phyloP scores from a whole-genome alignment of 2,113 vertebrate species.

The Chamaetylas fuelleborni region DNA sequence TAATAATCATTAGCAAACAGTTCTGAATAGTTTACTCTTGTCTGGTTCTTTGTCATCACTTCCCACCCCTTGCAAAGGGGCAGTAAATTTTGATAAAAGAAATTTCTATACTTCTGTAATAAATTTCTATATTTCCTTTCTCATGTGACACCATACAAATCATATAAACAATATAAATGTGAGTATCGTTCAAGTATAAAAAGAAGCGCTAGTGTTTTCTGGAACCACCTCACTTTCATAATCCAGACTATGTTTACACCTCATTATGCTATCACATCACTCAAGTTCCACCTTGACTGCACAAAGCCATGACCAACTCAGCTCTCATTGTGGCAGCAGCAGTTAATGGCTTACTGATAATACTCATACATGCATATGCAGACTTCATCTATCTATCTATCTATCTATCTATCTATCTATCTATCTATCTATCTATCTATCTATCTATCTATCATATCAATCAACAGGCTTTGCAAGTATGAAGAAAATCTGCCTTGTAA shows the following conservation, averaged over 20 bases:
- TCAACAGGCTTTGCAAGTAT: not conserved
- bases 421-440: too few relatives aligned
- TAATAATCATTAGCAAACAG: not conserved
- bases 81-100: not conserved
- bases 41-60: not conserved
- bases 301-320: not conserved
- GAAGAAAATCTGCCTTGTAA: not conserved
- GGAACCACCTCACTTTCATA: not conserved
- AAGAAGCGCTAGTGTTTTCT: not conserved
- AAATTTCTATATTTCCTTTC: not conserved
- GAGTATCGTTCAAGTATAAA: not conserved
- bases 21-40: not conserved
- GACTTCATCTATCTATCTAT: too few relatives aligned
- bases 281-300: not conserved
- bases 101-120: not conserved
- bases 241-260: not conserved
- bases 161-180: not conserved
- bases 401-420: too few relatives aligned
- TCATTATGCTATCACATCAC: not conserved
- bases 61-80: not conserved
- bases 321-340: not conserved
- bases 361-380: not conserved
- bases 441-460: not conserved
- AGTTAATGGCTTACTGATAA: not conserved
- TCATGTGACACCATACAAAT: not conserved